phyloP scores from a whole-genome alignment of 2,888 invertebrate species.

The Rhingia rostrata region DNA sequence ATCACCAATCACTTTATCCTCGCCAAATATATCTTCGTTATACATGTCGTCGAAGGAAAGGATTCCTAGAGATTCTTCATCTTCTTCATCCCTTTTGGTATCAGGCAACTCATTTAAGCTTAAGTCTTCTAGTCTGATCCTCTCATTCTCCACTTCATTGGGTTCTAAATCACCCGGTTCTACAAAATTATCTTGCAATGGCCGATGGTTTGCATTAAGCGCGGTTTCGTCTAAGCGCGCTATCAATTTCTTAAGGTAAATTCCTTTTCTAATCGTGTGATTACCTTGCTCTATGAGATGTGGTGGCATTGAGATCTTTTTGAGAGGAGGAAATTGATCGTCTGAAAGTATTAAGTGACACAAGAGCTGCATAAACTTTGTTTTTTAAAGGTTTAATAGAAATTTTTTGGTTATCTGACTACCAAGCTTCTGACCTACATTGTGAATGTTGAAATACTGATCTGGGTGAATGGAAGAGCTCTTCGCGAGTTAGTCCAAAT shows the following conservation, averaged over 20 bases:
- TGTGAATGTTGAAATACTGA: conserved; percentile 43
- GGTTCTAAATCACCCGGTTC: conserved; percentile 32
- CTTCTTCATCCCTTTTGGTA: neutral
- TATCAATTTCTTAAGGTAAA: neutral
- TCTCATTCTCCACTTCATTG: conserved; percentile 2
- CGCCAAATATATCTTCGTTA: conserved; percentile 41
- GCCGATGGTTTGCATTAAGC: conserved; percentile 26
- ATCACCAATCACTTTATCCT: conserved; percentile 15
- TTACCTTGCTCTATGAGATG: conserved; percentile 19
- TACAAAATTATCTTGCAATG: neutral
- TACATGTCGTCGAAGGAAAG: conserved; percentile 42
- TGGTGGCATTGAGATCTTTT: neutral
- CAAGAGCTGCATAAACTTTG: neutral
- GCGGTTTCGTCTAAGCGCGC: neutral
- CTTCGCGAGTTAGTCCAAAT: conserved; percentile 69
- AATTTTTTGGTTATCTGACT: too few relatives aligned
- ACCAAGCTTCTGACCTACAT: conserved; percentile 8
- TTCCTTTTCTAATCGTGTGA: neutral
- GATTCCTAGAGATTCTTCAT: conserved; percentile 13
- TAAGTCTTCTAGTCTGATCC: conserved; percentile 27
- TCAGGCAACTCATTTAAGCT: conserved; percentile 6
- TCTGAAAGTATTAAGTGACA: conserved; percentile 3
- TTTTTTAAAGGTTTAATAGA: too few relatives aligned
- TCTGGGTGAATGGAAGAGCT: conserved; percentile 74
- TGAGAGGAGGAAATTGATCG: conserved; percentile 16